Base-by-base conservation (phyloP, 2,888 invertebrate genomes). In the Chromoteleia sp. region DNA sequence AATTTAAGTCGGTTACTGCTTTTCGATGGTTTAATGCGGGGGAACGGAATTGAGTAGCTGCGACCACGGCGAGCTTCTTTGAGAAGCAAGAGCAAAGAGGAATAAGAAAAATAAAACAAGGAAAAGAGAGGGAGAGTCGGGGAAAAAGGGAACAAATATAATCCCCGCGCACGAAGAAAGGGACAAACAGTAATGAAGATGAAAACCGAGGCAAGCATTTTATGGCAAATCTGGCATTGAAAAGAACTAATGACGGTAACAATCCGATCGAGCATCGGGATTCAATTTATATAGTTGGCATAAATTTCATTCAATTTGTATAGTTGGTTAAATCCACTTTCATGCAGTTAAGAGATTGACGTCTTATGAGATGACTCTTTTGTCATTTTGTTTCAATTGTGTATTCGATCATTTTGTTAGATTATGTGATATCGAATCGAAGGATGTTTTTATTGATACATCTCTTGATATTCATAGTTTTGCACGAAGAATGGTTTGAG, bases 1-100 rank as follows among this genome's bases (percentile, higher is more conserved):
- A 90, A 91, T 91, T 90, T 87, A 85, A 87, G 88, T 86, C 88
- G 87, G 89, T 89, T 88, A 89, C 88, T 88, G 88, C 87, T 87
- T 88, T 88, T 87, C 90, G 89, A 91, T 91, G 88, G 87, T 85
- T 87, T 86, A 86, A 88, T 86, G 88, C 88, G 80, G 87, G 85
- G 85, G 86, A 88, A 89, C 78, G 83, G 84, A 88, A 87, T 88
- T 87, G 86, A 88, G 87, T 87, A 85, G 88, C 87, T 86, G 86
- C 85, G 83, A 85, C 87, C 86, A 88, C 87, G 87, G 85, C 76
- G 76, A 85, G 84, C 63, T 68, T 63, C 76, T 78, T 81, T 77
- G 76, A 63, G 63, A 77, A 81, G 85, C 71, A 30, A 74, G 82
- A 71, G 63, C 45, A 68, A 61, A 76, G 36, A 71, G 65, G 50